Base-by-base conservation (phyloP, 2,797 vertebrate genomes). In the Bovichtus diacanthus region DNA sequence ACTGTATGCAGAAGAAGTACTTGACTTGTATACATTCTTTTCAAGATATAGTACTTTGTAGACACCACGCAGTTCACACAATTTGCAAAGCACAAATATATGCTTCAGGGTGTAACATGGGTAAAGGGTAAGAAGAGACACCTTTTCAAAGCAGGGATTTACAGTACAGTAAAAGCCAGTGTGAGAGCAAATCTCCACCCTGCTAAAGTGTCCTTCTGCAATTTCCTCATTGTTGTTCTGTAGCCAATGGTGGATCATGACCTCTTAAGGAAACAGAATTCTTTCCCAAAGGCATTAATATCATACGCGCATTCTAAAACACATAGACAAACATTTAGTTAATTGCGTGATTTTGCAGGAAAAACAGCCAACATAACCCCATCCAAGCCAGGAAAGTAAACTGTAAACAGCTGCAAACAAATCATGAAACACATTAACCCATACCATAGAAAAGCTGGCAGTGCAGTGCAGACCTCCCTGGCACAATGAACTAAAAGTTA, bases 21-120 rank as follows among this genome's bases (percentile, higher is more conserved):
- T 51, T 53, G 11, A 60, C 31, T 44, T 44, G 39, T 61, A 51
- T 18, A 36, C 39, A 80, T 64, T 84, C 29, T 71, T 83, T 70
- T 63, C 46, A 64, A 29, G 15, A 80, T 55, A 66, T 23, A 47
- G 69, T 31, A 43, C 43, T 66, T 47, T 60, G 71, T 7, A 59
- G 72, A 67, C 43, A 60, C n/a, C 64, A 39, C 27, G 50, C 3
- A 2, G 61, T 39, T 64, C 27, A 61, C n/a, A 56, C 54, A 75
- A 23, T 8, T 31, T 59, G 55, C 39, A 60, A 1, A 41, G 12
- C 43, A 51, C 29, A 51, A 68, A 62, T 46, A 29, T 54, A 51
- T 46, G 69, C 62, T 69, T 76, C n/a, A 49, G 25, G 49, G 23
- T 25, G 23, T 10, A 39, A 29, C 27, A 16, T 39, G 19, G 6